Conservation (phyloP, 2,888 invertebrate species). For the Leptura quadrifasciata region DNA sequence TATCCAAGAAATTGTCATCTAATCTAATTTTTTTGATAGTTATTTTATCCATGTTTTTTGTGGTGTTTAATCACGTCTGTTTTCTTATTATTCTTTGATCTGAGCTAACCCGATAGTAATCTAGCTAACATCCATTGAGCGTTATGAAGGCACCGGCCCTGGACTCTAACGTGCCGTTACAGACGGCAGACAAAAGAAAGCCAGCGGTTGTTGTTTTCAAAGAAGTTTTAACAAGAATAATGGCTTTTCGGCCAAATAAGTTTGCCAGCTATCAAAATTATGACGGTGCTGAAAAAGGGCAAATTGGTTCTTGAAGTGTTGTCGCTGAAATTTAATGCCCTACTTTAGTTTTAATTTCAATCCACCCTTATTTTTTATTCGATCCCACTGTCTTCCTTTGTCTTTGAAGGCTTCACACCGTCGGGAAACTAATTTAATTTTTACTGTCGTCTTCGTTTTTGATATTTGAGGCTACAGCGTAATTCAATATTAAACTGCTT, state of each 20-base stretch:
- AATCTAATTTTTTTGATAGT: too few species aligned
- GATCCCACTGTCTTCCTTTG: constrained; percentile 28
- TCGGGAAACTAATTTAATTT: constrained; percentile 51
- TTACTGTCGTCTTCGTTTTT: constrained; percentile 49
- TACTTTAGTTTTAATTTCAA: constrained; percentile 54
- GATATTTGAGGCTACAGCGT: constrained; percentile 55
- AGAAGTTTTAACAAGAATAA: constrained; percentile 54
- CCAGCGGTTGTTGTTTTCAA: constrained; percentile 47
- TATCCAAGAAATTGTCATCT: too few species aligned
- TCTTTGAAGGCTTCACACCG: constrained; percentile 44
- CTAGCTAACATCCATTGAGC: neutral
- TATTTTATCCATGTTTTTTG: too few species aligned
- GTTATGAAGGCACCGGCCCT: neutral
- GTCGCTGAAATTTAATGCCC: constrained; percentile 52
- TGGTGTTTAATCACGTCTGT: too few species aligned
- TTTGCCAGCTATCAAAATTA: constrained; percentile 52
- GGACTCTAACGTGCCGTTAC: constrained; percentile 38
- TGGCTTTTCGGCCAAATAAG: constrained; percentile 47
- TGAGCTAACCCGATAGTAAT: too few species aligned
- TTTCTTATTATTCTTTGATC: too few species aligned
- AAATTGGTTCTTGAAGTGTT: constrained; percentile 52
- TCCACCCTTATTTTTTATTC: constrained; percentile 41
- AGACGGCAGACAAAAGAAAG: constrained; percentile 51
- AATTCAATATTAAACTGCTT: constrained; percentile 54
- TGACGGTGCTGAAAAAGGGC: constrained; percentile 56